Evolutionary conservation across 2,888 invertebrate species (phyloP), one percentile per base, ranked within the genome.

Genomic region (Brenthis daphne): DNA sequence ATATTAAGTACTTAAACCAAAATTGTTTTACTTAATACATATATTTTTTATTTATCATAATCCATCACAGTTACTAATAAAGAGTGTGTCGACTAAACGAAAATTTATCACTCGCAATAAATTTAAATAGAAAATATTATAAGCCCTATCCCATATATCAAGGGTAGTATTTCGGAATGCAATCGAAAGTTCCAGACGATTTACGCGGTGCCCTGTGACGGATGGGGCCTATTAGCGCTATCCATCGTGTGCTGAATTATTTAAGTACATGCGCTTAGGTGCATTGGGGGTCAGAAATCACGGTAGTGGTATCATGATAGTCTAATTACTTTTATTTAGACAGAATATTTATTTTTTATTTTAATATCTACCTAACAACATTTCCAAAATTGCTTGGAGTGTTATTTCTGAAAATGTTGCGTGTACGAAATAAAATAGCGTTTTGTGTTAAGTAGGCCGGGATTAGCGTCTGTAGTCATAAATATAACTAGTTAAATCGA

Each of bases 171-270:
- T 81, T 78, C 74, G 77, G 76, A 74, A 78, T 77, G 83, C 83
- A 84, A 84, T 84, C 84, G 84, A 86, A 85, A 85, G 86, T 87
- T 82, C 84, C 85, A 87, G 88, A 88, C 88, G 89, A 89, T 90
- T 90, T 89, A 89, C 87, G 85, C 78, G 77, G 76, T 77, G 75
- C 80, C 77, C 71, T 63, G 83, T 87, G 90, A 90, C 78, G 80
- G 86, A 90, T 90, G 78, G 81, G 69, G 71, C 72, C 82, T 88
- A 87, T 89, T 88, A 86, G 77, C 79, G 75, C 82, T 74, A 89
- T 89, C 85, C 79, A 84, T 86, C 87, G 81, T 77, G 68, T 72
- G 67, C 80, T 85, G 88, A 86, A 90, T 87, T 88, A 90, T 90
- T 89, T 86, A 89, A 53, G 82, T 76, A 78, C 75, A 82, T 89